Percentiles rank a stretch among this genome's conserved stretches.
These are phyloP conservation scores for Achatina immaculata DNA, from an alignment of 1,140 invertebrate genomes.

Conservation along the genomic window DNA sequence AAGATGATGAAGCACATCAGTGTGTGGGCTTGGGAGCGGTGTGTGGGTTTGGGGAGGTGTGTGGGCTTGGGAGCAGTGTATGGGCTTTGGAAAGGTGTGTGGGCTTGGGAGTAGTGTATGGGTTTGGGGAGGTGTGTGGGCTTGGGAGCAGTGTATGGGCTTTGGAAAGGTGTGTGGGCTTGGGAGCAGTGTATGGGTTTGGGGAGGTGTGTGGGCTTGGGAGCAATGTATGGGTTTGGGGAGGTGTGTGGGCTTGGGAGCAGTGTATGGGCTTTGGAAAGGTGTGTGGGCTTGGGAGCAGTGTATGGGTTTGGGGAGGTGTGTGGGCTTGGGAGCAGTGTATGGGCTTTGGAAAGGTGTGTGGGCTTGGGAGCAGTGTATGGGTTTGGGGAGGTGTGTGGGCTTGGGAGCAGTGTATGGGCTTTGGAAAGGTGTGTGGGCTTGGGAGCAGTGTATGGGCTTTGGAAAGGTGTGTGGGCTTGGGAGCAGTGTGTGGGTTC, in stretches of 20 bases:
- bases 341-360: not conserved
- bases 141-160: not conserved
- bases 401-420: not conserved
- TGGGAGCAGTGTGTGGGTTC: no score
- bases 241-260: conserved; percentile 1
- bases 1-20: no score
- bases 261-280: not conserved
- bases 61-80: not conserved
- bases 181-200: conserved; percentile 21
- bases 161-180: not conserved
- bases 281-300: conserved; percentile 6
- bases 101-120: not conserved
- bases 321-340: not conserved
- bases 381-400: not conserved
- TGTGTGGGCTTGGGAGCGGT: not conserved
- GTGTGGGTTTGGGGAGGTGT: not conserved
- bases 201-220: not conserved
- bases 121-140: not conserved
- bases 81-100: no score
- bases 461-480: no score
- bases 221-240: conserved; percentile 15
- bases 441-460: no score
- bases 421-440: no score
- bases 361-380: not conserved
- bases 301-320: not conserved